Base-by-base conservation (phyloP, 92 coral and sea anemone species). In the Pocillopora meandrina region DNA sequence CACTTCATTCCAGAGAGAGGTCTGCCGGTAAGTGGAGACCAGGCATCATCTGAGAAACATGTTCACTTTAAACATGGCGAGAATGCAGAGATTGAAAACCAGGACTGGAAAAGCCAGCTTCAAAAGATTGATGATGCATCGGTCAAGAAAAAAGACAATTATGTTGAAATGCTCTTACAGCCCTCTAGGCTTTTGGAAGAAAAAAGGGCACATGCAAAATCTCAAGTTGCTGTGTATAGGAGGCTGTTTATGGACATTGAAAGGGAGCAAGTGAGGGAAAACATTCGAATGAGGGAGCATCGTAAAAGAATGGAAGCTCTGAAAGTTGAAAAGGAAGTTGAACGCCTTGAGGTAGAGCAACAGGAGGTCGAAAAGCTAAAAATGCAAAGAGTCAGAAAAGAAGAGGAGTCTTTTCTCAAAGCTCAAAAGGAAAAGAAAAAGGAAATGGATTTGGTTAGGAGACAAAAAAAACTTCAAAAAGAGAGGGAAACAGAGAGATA, bases 231-330 rank as follows among this genome's bases (percentile, higher is more conserved):
- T 60, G 93, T 96, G 16, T 96, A 92, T 72, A 85, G 99, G 66
- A 87, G 91, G 66, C 76, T 96, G 73, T 96, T 96, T 79, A 96
- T 96, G 99, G 98, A 96, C 63, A 95, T 91, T 82, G 99, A 96
- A 78, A 85, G 99, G 68, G 99, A 96, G 65, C 97, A 92, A 64
- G 99, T 96, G 49, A 84, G 99, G 67, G 99, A 96, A 80, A 96
- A 96, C 75, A 92, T 96, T 56, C 74, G 98, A 71, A 96, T 96
- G 99, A 94, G 92, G 77, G 95, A 96, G 65, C 99, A 96, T 70
- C 91, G 99, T 17, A 93, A 91, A 66, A 90, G 95, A 78, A 96
- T 96, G 99, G 98, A 94, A 72, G 85, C 90, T 76, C 87, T 95
- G 19, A 96, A 92, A 79, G 94, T 94, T 23, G 95, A 94, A 82